These are phyloP conservation scores for Rhagonycha lutea DNA, from an alignment of 2,888 invertebrate species.

Conservation along the genomic window DNA sequence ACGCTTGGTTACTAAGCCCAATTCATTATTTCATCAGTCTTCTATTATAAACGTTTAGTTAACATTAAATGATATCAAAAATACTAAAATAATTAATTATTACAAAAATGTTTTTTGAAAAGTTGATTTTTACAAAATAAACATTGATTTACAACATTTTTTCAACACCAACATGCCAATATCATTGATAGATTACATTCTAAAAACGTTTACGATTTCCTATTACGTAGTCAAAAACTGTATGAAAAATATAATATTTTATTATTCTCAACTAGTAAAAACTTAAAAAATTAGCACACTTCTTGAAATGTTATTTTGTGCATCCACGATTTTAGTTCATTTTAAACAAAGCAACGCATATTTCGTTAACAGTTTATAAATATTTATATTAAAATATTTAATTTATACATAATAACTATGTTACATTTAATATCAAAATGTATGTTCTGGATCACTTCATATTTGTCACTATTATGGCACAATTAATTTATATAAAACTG, in stretches of 20 bases:
- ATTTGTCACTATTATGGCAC: not conserved
- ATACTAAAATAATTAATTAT: not conserved
- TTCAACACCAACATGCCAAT: conserved; percentile 15
- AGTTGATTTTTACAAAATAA: not conserved
- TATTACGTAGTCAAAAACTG: not conserved
- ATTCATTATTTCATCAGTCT: conserved; percentile 29
- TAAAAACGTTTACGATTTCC: not conserved
- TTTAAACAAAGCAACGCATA: not conserved
- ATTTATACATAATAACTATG: conserved; percentile 5
- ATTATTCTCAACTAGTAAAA: not conserved
- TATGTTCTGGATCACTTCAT: not conserved
- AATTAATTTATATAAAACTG: not conserved
- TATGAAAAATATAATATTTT: conserved; percentile 1
- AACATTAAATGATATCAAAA: not conserved
- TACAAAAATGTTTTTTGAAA: not conserved
- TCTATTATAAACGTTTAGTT: conserved; percentile 12
- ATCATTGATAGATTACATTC: not conserved
- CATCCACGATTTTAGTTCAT: not conserved
- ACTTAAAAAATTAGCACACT: not conserved
- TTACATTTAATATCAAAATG: conserved; percentile 9
- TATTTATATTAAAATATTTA: conserved; percentile 16
- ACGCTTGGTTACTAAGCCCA: conserved; percentile 20
- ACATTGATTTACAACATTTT: not conserved
- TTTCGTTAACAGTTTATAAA: conserved; percentile 3
- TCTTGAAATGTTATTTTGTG: not conserved